These are phyloP conservation scores for Agrochola macilenta DNA, from an alignment of 2,888 invertebrate species.

Conservation along the genomic window DNA sequence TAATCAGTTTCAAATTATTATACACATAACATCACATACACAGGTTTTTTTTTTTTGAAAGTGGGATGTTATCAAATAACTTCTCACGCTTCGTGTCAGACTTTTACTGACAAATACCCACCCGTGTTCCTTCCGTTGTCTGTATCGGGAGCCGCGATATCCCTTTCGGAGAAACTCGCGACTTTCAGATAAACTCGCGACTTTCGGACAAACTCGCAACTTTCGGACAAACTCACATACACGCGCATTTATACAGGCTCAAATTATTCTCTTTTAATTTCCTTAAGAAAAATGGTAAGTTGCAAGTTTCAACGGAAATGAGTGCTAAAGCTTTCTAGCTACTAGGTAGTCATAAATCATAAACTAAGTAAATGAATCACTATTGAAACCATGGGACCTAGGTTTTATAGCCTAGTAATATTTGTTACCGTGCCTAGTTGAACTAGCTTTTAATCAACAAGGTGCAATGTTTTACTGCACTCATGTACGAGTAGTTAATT, in stretches of 20 bases:
- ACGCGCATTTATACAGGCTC: not conserved
- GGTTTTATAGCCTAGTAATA: conserved; percentile 43
- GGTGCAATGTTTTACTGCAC: conserved; percentile 49
- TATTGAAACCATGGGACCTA: conserved; percentile 30
- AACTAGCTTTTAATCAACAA: conserved; percentile 56
- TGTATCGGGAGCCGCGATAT: no score
- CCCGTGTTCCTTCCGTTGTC: no score
- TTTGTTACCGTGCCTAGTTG: conserved; percentile 30
- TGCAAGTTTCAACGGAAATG: conserved; percentile 22
- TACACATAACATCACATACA: not conserved
- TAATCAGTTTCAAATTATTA: not conserved
- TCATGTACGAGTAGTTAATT: conserved; percentile 44
- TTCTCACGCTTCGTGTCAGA: no score
- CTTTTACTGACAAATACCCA: no score
- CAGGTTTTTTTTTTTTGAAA: no score
- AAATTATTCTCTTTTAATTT: not conserved
- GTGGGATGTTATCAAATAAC: no score
- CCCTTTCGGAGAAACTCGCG: no score
- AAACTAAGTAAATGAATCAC: conserved; percentile 28
- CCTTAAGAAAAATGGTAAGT: not conserved
- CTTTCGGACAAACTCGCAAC: no score
- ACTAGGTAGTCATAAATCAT: conserved; percentile 50
- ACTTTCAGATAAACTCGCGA: no score
- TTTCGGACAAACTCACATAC: no score
- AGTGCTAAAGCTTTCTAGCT: conserved; percentile 9